Percentiles rank a stretch among this genome's conserved stretches.
These are phyloP conservation scores for Lophochroa leadbeateri DNA, from an alignment of 2,113 vertebrate species.

Conservation along the genomic window DNA sequence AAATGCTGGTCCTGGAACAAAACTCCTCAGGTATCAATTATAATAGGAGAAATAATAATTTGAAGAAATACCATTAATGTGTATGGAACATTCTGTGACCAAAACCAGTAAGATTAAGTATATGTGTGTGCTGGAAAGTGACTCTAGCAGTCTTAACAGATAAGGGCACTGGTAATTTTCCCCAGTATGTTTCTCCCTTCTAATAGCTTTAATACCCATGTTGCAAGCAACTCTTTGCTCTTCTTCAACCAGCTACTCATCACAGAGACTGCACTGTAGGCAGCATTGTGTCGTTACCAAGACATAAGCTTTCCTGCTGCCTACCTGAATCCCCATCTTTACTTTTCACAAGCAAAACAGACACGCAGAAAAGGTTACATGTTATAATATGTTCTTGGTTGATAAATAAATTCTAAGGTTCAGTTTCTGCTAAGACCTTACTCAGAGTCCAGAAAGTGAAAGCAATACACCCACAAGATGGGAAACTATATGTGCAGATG, in stretches of 20 bases:
- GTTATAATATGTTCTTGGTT: not conserved
- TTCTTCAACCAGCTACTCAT: not conserved
- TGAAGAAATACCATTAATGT: not conserved
- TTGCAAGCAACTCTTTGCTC: not conserved
- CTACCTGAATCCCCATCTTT: not conserved
- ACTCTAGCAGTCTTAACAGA: not conserved
- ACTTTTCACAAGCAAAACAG: not conserved
- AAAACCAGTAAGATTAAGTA: not conserved
- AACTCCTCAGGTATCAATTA: not conserved
- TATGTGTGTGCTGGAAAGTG: not conserved
- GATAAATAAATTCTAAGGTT: not conserved
- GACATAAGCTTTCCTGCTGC: not conserved
- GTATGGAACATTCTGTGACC: not conserved
- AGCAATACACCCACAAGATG: not conserved
- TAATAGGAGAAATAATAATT: not conserved
- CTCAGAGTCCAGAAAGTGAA: not conserved
- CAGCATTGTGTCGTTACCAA: not conserved
- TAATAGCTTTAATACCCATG: not conserved
- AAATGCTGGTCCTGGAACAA: not conserved
- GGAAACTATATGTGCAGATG: not conserved
- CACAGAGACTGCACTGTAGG: accelerated
- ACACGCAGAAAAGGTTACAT: not conserved
- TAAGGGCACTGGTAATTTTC: not conserved
- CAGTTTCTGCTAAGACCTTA: not conserved
- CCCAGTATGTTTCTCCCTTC: not conserved